These are phyloP conservation scores for Apostichopus japonicus DNA, from an alignment of 35 echinoderm and acorn worm species.

Conservation along the genomic window DNA sequence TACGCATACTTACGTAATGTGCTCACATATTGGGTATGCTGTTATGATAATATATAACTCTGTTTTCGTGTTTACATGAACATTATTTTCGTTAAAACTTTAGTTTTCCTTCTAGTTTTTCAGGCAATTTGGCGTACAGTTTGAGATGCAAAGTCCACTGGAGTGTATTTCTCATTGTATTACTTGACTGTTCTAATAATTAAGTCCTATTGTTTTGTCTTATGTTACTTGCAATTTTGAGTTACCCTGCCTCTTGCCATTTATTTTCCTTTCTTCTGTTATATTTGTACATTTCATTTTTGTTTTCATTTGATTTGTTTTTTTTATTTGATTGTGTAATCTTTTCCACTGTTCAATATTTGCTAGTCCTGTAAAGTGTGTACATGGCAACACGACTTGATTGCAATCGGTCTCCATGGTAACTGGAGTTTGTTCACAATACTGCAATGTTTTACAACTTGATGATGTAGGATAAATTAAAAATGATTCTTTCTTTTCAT, in stretches of 20 bases:
- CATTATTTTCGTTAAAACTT: too few relatives aligned
- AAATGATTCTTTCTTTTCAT: background rate
- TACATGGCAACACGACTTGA: background rate
- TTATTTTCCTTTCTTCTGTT: background rate
- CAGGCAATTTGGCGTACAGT: too few relatives aligned
- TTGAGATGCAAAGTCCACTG: too few relatives aligned
- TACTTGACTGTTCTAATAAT: too few relatives aligned
- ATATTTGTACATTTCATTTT: background rate
- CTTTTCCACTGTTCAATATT: background rate
- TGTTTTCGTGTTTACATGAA: too few relatives aligned
- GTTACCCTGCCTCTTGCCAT: background rate
- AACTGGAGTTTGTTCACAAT: background rate
- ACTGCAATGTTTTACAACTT: slow-evolving; percentile 19
- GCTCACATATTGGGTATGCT: too few relatives aligned
- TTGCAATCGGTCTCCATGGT: background rate
- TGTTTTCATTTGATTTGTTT: background rate
- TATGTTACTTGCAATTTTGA: background rate
- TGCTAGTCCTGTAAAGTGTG: background rate
- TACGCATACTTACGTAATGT: too few relatives aligned
- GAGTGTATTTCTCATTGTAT: too few relatives aligned
- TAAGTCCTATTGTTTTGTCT: too few relatives aligned
- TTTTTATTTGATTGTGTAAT: background rate
- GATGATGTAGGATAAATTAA: slow-evolving; percentile 10
- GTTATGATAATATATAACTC: too few relatives aligned
- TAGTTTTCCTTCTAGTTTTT: too few relatives aligned